Evolutionary conservation across 1,140 invertebrate species (phyloP).

Genomic region (Apis cerana): DNA sequence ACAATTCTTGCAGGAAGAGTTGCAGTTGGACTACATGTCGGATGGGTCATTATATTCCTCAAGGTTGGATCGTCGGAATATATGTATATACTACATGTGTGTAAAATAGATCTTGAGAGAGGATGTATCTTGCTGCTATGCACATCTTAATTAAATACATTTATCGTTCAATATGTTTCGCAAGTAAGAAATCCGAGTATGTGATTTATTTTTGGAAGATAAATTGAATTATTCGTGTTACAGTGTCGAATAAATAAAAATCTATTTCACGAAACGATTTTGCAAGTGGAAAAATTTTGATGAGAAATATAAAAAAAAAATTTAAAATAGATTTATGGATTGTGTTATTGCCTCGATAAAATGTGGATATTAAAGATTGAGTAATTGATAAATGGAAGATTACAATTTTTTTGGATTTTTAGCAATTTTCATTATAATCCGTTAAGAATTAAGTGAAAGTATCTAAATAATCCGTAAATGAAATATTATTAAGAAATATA

Average conservation of each 20-base stretch:
- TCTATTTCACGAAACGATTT: not conserved
- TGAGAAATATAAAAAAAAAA: not conserved
- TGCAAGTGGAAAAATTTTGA: not conserved
- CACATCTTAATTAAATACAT: slow-evolving; percentile 16
- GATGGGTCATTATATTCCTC: slow-evolving; percentile 26
- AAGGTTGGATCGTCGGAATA: slow-evolving; percentile 1
- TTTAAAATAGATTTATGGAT: not conserved
- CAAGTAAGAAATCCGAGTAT: not conserved
- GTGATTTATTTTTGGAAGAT: not conserved
- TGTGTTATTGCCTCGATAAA: not conserved
- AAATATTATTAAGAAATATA: no score
- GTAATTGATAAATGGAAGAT: no score
- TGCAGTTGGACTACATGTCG: no score
- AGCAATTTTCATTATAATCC: no score
- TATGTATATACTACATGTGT: not conserved
- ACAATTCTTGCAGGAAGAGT: not conserved
- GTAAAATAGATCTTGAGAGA: not conserved
- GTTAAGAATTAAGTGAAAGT: no score
- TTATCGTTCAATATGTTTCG: not conserved
- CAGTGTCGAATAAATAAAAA: not conserved
- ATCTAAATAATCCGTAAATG: no score
- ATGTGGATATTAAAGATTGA: no score
- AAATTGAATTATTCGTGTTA: not conserved
- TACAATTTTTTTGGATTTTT: no score
- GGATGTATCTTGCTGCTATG: slow-evolving; percentile 9